Base-by-base conservation (phyloP, 1,140 invertebrate species). In the Pollicipes pollicipes region DNA sequence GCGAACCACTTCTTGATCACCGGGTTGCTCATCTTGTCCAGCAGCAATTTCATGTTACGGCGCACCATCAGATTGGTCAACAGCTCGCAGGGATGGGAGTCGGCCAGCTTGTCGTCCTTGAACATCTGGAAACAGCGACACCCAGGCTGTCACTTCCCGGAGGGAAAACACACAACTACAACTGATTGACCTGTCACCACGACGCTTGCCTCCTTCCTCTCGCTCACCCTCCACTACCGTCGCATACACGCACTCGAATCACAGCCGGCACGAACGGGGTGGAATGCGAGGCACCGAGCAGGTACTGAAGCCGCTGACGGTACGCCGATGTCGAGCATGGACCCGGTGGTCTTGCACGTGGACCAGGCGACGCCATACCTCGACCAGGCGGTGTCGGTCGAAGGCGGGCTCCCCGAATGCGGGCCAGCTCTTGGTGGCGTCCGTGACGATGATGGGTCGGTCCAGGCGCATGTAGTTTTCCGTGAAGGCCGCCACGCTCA, bases 1-100 rank as follows among this genome's bases (percentile, higher is more conserved):
- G 89, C 85, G 78, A 90, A 93, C 86, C 88, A 91, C 74, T 85
- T 86, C 0, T 85, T 83, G 24, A 88, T 84, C 66, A 86, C 83
- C 0, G 84, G 84, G 32, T 84, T 84, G 64, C 85, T 84, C 1
- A 88, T 84, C 37, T 84, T 83, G 31, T 84, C 83, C 1, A 89
- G 80, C 73, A 89, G 84, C 29, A 84, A 83, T 32, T 84, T 82
- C n/a, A 88, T 78, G 74, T 88, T 86, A 72, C 84, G 84, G 2
- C 84, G 84, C 0, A 85, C 83, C 35, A 85, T 79, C 37, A 90
- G 77, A 75, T 89, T 90, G 8, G 87, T 88, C 21, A 85, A 83
- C 69, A 89, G 79, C n/a, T 86, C 82, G 75, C 89, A 90, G 28
- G 78, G 76, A 30, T 73, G 72, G 27, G 74, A 74, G 0, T 75